These are phyloP conservation scores for Channa maculata DNA, from an alignment of 2,113 vertebrate genomes.

Conservation along the genomic window DNA sequence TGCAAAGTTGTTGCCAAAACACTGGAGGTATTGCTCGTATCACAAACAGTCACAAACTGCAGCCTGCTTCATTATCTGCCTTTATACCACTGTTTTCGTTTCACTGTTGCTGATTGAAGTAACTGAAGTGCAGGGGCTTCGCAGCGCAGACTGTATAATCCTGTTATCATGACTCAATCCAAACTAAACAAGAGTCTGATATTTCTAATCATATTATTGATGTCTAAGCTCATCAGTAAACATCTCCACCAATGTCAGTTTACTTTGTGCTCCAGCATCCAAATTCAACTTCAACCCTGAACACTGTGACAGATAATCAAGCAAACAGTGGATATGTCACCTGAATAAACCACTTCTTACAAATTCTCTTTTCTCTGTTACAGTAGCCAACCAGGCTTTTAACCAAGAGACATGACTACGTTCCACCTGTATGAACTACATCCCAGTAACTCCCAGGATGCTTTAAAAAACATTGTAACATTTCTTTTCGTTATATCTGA, in stretches of 20 bases:
- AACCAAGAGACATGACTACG: too few species aligned
- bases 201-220: slow-evolving; percentile 2
- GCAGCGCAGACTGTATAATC: slow-evolving; percentile 4
- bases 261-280: slow-evolving; percentile 5
- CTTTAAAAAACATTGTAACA: too few species aligned
- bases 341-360: background rate
- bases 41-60: background rate
- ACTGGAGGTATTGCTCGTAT: slow-evolving; percentile 19
- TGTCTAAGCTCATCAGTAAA: slow-evolving; percentile 22
- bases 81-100: slow-evolving; percentile 1
- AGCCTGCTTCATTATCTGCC: slow-evolving; percentile 33
- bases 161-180: slow-evolving; percentile 19
- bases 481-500: too few species aligned
- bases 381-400: too few species aligned
- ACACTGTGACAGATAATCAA: background rate
- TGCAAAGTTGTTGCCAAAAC: slow-evolving; percentile 10
- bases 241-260: slow-evolving; percentile 28
- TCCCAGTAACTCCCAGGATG: too few species aligned
- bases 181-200: slow-evolving; percentile 26
- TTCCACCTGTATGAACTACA: too few species aligned
- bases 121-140: slow-evolving; percentile 17
- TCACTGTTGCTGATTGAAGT: slow-evolving; percentile 9
- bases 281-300: background rate
- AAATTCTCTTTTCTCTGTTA: too few species aligned
- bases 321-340: background rate